These are phyloP conservation scores for Myotis brandtii DNA, from an alignment of 2,113 vertebrate genomes.

Conservation along the genomic window DNA sequence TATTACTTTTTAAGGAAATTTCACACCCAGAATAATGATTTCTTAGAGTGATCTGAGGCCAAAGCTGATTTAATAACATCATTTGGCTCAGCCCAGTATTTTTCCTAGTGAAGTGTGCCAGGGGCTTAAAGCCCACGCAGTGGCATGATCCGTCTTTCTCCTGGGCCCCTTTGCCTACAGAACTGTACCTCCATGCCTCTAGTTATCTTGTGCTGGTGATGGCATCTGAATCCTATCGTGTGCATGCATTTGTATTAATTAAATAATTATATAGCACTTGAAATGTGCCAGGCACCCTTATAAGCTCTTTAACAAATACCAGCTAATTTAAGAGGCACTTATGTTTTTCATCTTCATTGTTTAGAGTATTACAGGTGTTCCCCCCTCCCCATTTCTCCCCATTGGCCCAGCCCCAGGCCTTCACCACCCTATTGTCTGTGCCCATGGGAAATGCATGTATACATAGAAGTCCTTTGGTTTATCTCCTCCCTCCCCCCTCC, in stretches of 20 bases:
- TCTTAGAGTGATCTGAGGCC: slow-evolving; percentile 64
- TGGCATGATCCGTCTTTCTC: not conserved
- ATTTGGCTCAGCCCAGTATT: not conserved
- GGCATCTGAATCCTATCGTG: not conserved
- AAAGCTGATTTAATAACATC: not conserved
- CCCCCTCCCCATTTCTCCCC: no score
- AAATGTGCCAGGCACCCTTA: not conserved
- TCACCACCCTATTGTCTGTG: no score
- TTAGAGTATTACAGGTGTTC: no score
- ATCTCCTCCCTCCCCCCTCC: no score
- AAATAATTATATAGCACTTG: not conserved
- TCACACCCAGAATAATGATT: slow-evolving; percentile 69
- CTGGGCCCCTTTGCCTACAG: not conserved
- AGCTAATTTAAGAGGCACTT: not conserved
- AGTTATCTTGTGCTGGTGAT: not conserved
- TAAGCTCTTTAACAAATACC: not conserved
- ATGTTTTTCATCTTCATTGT: no score
- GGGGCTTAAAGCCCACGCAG: not conserved
- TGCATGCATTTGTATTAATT: not conserved
- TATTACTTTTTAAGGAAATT: slow-evolving; percentile 70
- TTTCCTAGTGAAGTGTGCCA: not conserved
- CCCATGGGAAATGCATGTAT: no score
- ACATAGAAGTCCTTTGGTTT: no score
- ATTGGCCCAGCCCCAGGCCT: no score
- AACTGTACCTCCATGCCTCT: not conserved